Conservation (phyloP, 2,113 vertebrate species). For the Andinoacara biseriatus region DNA sequence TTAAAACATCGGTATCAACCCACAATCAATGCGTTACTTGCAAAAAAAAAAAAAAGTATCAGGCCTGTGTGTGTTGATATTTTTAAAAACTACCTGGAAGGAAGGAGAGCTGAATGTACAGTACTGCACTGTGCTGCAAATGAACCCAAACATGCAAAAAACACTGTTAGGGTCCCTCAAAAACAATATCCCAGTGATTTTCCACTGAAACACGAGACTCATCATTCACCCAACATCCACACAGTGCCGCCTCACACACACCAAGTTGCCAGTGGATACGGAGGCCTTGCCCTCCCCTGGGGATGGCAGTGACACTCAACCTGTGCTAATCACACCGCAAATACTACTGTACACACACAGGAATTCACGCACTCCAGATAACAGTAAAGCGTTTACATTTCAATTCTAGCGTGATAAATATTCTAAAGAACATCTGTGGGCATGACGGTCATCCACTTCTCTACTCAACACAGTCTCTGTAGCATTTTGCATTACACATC, state of each 20-base stretch:
- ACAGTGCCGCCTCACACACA: background rate
- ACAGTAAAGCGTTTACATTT: constrained; percentile 16
- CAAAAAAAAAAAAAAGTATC: background rate
- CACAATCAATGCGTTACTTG: background rate
- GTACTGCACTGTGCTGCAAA: background rate
- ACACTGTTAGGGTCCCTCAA: background rate
- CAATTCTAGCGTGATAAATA: constrained; percentile 35
- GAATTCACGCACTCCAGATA: background rate
- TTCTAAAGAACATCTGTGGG: constrained; percentile 43
- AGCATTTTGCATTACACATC: background rate
- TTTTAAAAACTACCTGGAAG: background rate
- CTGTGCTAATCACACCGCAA: constrained; percentile 29
- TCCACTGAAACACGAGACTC: constrained; percentile 37
- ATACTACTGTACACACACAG: background rate
- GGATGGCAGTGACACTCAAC: constrained; percentile 14
- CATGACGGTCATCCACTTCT: background rate
- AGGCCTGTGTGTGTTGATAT: background rate
- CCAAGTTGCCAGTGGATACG: constrained; percentile 20
- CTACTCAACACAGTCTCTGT: background rate
- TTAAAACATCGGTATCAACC: no score
- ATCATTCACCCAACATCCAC: background rate
- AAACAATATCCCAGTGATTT: constrained; percentile 5
- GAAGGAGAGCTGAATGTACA: background rate
- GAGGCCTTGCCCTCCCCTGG: constrained; percentile 20
- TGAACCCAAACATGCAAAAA: background rate